These are phyloP conservation scores for Campylorhamphus procurvoides DNA, from an alignment of 2,113 vertebrate genomes.

Conservation along the genomic window DNA sequence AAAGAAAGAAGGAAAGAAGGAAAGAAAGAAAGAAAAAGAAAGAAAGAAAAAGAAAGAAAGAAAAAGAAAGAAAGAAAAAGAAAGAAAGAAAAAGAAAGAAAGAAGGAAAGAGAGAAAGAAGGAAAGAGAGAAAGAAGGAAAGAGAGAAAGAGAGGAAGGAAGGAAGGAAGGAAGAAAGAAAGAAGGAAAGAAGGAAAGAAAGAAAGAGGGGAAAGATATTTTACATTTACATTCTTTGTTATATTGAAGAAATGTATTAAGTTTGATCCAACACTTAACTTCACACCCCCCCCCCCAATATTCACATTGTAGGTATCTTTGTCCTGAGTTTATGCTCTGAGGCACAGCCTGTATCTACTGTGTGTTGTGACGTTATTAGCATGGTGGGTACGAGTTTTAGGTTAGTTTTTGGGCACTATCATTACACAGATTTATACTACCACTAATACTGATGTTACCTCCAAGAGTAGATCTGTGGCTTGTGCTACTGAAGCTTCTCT, in stretches of 20 bases:
- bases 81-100: not conserved
- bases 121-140: too few species aligned
- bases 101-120: not conserved
- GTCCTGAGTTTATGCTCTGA: not conserved
- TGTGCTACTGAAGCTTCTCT: not conserved
- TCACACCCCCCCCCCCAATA: not conserved
- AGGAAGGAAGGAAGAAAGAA: too few species aligned
- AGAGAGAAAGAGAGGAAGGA: not conserved
- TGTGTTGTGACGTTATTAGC: not conserved
- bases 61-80: too few species aligned
- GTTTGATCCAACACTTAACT: not conserved
- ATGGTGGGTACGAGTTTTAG: not conserved
- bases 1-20: not conserved
- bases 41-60: not conserved
- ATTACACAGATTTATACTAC: not conserved
- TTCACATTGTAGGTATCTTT: not conserved
- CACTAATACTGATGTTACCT: not conserved
- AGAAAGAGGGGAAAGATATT: not conserved
- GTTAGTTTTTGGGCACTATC: not conserved
- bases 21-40: not conserved
- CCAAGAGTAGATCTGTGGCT: not conserved
- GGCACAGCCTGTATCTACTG: not conserved
- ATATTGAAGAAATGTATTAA: not conserved
- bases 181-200: not conserved
- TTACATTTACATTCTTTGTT: not conserved